These are phyloP conservation scores for Taphrorychus bicolor DNA, from an alignment of 2,888 invertebrate species.

Conservation along the genomic window DNA sequence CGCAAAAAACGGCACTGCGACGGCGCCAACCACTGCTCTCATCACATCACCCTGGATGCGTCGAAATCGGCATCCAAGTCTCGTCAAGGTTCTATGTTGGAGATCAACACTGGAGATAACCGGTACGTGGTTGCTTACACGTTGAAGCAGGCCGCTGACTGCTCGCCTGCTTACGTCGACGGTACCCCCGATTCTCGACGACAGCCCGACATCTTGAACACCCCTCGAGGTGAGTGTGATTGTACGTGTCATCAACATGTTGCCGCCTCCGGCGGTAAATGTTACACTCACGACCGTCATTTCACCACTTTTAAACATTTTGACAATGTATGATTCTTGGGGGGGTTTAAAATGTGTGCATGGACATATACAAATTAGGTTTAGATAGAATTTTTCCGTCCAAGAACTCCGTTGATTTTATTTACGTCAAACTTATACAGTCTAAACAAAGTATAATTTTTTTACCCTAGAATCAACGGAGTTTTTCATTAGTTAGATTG, in stretches of 20 bases:
- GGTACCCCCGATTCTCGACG: slow-evolving; percentile 43
- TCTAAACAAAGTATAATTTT: no score
- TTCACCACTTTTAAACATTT: slow-evolving; percentile 46
- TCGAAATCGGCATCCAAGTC: slow-evolving; percentile 64
- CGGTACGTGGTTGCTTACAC: slow-evolving; percentile 87
- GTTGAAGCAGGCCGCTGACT: slow-evolving; percentile 70
- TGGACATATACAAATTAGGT: neutral
- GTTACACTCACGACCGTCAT: slow-evolving; percentile 35
- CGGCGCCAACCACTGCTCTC: slow-evolving; percentile 56
- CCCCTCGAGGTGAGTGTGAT: slow-evolving; percentile 70
- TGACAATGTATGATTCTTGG: slow-evolving; percentile 44
- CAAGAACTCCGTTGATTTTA: neutral
- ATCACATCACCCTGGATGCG: slow-evolving; percentile 55
- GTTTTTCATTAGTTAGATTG: no score
- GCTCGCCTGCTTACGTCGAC: slow-evolving; percentile 45
- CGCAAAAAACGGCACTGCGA: slow-evolving; percentile 64
- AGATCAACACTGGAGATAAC: slow-evolving; percentile 78
- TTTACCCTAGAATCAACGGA: no score
- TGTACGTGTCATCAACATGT: slow-evolving; percentile 44
- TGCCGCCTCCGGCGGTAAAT: slow-evolving; percentile 17
- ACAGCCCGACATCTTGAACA: slow-evolving; percentile 74
- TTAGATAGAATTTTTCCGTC: neutral
- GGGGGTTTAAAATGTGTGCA: no score
- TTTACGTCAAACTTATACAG: no score
- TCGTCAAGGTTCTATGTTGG: slow-evolving; percentile 65